Evolutionary conservation across 2,113 vertebrate species (phyloP), one percentile per base, ranked within the genome.

Genomic region (Tonatia bakeri): DNA sequence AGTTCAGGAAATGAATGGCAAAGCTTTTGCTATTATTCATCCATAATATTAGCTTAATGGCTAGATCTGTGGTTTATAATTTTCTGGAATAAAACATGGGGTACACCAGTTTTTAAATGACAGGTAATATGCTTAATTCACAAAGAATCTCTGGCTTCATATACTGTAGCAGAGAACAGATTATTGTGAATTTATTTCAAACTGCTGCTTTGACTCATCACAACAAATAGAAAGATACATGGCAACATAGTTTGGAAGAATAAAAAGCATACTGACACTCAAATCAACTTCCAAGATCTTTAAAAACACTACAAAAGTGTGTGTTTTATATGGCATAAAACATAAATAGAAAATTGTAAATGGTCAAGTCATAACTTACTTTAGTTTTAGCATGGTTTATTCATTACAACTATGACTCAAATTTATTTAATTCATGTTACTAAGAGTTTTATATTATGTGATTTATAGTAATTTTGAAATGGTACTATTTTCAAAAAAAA

Each of bases 391-490:
- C 7, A 84, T 91, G 76, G 61, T 33, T 77, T 64, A 85, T 47
- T 47, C n/a, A 38, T 85, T 64, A 31, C 7, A 56, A 85, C 16
- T n/a, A 64, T 22, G 7, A 70, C 43, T 87, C 28, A 31, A 54
- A 26, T 94, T 83, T 76, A 45, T 87, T 77, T 93, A 89, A 72
- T 79, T 90, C 38, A 90, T 45, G 8, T 65, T 69, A 36, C 76
- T 45, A 50, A 87, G 40, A 77, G 64, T 88, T 88, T 96, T 26
- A 43, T 38, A 26, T 64, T 33, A 65, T 87, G 10, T 45, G 31
- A 91, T 83, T 77, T 87, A 69, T 12, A 67, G 69, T 87, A 87
- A 12, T 43, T 96, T 87, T 75, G 47, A 67, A 96, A 72, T 79
- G 24, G 12, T 38, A 28, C 43, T 83, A 64, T 77, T 45, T 54